Percentiles rank a stretch among this genome's conserved stretches.
phyloP scores from a whole-genome alignment of 2,797 vertebrate species.

The Pagetopsis macropterus region DNA sequence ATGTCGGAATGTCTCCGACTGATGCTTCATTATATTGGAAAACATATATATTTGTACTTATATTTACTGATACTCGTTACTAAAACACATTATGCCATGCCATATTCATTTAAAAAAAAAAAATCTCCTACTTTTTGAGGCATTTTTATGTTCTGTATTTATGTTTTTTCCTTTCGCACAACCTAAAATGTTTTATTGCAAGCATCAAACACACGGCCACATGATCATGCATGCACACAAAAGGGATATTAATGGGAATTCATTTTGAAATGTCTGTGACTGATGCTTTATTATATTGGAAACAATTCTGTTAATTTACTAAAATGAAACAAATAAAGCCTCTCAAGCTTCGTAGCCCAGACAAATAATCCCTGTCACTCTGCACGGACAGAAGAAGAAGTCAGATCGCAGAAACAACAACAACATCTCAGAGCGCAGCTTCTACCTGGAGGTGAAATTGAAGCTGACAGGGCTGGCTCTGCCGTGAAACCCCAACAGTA shows the following conservation, averaged over 20 bases:
- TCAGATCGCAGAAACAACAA: slow-evolving; percentile 46
- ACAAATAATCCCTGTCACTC: slow-evolving; percentile 52
- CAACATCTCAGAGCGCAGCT: slow-evolving; percentile 20
- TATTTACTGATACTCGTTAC: no score
- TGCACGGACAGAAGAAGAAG: slow-evolving; percentile 30
- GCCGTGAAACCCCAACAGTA: slow-evolving; percentile 47
- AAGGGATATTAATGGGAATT: neutral
- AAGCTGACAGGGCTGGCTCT: slow-evolving; percentile 45
- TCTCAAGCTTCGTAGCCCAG: slow-evolving; percentile 46
- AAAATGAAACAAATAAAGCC: slow-evolving; percentile 33
- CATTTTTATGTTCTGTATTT: no score
- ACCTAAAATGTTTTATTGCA: slow-evolving; percentile 68
- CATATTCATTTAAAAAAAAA: no score
- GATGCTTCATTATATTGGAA: no score
- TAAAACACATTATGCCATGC: no score
- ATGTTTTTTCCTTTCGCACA: no score
- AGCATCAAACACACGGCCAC: slow-evolving; percentile 69
- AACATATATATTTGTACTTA: no score
- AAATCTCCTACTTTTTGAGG: no score
- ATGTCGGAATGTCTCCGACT: no score
- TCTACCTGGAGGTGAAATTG: slow-evolving; percentile 54
- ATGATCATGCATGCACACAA: neutral
- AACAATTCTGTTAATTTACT: slow-evolving; percentile 27
- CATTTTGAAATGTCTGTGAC: neutral
- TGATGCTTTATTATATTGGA: slow-evolving; percentile 2